Conservation (phyloP, 2,888 invertebrate species). For the Acleris laterana region DNA sequence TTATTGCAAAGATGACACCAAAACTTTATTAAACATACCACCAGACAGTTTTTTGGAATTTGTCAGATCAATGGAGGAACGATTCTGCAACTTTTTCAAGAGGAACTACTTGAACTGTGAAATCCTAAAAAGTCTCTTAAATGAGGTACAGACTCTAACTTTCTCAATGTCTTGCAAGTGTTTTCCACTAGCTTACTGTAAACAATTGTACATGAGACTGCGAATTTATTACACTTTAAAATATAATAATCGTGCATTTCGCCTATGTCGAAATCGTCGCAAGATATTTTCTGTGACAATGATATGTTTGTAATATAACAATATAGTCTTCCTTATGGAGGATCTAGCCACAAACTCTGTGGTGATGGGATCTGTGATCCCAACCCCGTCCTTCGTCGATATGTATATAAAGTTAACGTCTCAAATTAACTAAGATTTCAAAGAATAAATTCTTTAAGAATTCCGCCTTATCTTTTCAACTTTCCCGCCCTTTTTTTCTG, state of each 20-base stretch:
- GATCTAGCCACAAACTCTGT: too few relatives aligned
- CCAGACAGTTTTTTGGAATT: constrained; percentile 30
- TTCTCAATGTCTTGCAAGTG: constrained; percentile 19
- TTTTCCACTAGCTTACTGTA: constrained; percentile 21
- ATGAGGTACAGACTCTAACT: neutral
- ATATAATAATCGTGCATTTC: constrained; percentile 10
- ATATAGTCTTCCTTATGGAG: too few relatives aligned
- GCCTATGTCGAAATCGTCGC: constrained; percentile 12
- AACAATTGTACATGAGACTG: constrained; percentile 18
- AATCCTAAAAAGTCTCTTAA: constrained; percentile 6
- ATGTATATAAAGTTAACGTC: too few relatives aligned
- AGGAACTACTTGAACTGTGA: constrained; percentile 15
- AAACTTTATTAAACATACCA: constrained; percentile 25
- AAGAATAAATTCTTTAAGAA: too few relatives aligned
- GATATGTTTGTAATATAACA: neutral
- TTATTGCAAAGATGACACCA: constrained; percentile 13
- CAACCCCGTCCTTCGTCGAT: too few relatives aligned
- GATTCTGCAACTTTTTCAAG: constrained; percentile 20
- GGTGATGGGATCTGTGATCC: too few relatives aligned
- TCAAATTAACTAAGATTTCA: too few relatives aligned
- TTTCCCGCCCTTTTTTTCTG: too few relatives aligned
- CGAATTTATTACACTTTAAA: constrained; percentile 15
- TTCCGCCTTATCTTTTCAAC: too few relatives aligned
- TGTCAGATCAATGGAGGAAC: constrained; percentile 21
- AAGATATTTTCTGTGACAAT: constrained; percentile 25